Conservation (phyloP, 2,113 vertebrate species). For the Cynocephalus volans region DNA sequence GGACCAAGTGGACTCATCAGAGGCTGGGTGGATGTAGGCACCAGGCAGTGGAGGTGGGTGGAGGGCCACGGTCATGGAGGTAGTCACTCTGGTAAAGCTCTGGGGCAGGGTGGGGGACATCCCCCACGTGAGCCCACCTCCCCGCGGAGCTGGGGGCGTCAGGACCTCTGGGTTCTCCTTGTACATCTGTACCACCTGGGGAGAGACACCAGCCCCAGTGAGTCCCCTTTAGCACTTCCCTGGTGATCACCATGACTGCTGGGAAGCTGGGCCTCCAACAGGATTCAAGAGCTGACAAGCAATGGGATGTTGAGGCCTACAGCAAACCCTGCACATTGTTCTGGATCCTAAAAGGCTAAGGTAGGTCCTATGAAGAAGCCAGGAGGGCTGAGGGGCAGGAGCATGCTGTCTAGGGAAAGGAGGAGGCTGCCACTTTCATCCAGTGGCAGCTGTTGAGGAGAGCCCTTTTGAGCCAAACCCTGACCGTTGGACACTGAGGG, state of each 20-base stretch:
- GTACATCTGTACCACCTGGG: slow-evolving; percentile 93
- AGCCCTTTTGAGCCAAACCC: not conserved
- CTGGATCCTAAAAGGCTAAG: slow-evolving; percentile 83
- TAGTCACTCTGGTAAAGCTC: slow-evolving; percentile 94
- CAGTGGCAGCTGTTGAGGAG: slow-evolving; percentile 75
- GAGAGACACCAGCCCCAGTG: slow-evolving; percentile 1
- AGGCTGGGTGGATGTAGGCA: slow-evolving; percentile 92
- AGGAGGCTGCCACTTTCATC: slow-evolving; percentile 86
- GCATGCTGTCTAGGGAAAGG: slow-evolving; percentile 87
- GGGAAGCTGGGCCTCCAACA: slow-evolving; percentile 94
- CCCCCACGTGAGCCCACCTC: slow-evolving; percentile 67
- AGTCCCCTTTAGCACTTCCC: not conserved
- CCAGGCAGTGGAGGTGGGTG: slow-evolving; percentile 95
- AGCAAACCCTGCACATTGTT: slow-evolving; percentile 68
- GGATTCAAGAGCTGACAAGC: slow-evolving; percentile 89
- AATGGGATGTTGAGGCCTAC: slow-evolving; percentile 87
- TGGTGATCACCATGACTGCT: slow-evolving; percentile 87
- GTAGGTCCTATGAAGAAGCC: slow-evolving; percentile 90
- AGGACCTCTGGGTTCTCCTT: slow-evolving; percentile 87
- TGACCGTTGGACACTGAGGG: not conserved
- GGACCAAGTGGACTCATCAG: slow-evolving; percentile 86
- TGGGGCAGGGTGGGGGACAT: slow-evolving; percentile 87
- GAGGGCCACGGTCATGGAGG: slow-evolving; percentile 96
- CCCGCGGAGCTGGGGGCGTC: slow-evolving; percentile 82
- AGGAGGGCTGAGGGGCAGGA: slow-evolving; percentile 90